These are phyloP conservation scores for Diacarnus erythraeanus DNA, from an alignment of 37 sponge, comb jelly and placozoan species.

Conservation along the genomic window DNA sequence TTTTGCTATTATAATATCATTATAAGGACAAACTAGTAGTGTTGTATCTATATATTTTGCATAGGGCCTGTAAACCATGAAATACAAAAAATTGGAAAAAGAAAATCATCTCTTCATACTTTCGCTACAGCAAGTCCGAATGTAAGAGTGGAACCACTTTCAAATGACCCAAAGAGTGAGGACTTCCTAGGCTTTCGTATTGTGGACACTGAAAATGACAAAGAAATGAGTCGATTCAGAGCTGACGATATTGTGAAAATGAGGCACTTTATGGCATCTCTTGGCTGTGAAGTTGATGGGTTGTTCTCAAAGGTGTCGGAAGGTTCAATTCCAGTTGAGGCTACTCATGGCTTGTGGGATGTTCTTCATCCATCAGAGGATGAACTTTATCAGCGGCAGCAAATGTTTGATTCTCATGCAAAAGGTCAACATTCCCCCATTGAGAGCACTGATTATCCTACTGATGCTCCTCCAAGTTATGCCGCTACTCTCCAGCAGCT, in stretches of 20 bases:
- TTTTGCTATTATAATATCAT: too few species aligned
- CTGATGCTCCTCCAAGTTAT: slow-evolving; percentile 64
- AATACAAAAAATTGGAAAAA: background rate
- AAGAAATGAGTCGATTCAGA: background rate
- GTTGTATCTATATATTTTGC: too few species aligned
- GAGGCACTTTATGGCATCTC: background rate
- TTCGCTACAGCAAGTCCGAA: background rate
- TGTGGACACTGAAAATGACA: background rate
- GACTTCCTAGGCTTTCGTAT: background rate
- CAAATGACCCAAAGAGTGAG: background rate
- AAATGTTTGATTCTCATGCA: slow-evolving; percentile 15
- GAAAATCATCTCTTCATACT: background rate
- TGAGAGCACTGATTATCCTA: background rate
- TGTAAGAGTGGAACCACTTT: background rate
- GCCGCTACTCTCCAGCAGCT: slow-evolving; percentile 54
- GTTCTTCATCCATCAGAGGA: background rate
- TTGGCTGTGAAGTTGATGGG: background rate
- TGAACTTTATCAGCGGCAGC: slow-evolving; percentile 47
- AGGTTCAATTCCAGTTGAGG: background rate
- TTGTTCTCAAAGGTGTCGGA: background rate
- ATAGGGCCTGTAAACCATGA: background rate
- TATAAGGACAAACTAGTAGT: too few species aligned
- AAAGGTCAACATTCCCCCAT: background rate
- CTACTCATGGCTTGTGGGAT: background rate
- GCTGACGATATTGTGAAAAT: background rate